Base-by-base conservation (phyloP, 2,113 vertebrate genomes). In the Hippocampus guttulatus region DNA sequence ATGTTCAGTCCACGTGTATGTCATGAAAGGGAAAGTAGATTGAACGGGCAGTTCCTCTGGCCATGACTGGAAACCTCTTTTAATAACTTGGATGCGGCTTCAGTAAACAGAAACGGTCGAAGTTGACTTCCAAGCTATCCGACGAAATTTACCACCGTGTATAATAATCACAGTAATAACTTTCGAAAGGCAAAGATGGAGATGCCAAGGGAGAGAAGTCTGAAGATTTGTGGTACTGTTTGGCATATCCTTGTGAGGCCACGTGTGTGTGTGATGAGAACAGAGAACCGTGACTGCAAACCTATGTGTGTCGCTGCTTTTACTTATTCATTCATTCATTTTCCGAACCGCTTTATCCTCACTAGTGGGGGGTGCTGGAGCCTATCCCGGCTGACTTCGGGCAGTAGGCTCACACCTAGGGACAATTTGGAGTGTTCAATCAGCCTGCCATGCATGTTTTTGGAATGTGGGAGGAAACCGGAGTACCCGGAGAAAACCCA, bases 21-120 rank as follows among this genome's bases (percentile, higher is more conserved):
- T 72, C 74, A 76, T 76, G 70, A 71, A 63, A 57, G 40, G 60
- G 68, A 75, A 68, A 30, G 23, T n/a, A 72, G 72, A 79, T 78
- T 67, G 67, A 67, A 10, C 64, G 12, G 68, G 45, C 40, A 55
- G 64, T 9, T 66, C 64, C 41, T 76, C 30, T 23, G 23, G n/a
- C 51, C 68, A 51, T 30, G 33, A 71, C 54, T 1, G 58, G 70
- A 69, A 77, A 70, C 43, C 21, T 73, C 49, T 63, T 38, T 83
- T 69, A 62, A 70, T 72, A 54, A 69, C 68, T 61, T 38, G 5
- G 45, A 38, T 61, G 62, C 21, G 8, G 55, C 58, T 61, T 55
- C 38, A 6, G 33, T 68, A 63, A 71, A 68, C 49, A 33, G 30
- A 63, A 55, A 23, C 0, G 3, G 33, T 20, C 1, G 5, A 30